A percentile compares a stretch with the other conserved stretches of the same genome.
These are phyloP conservation scores for Rhinopomastus cyanomelas DNA, from an alignment of 2,113 vertebrate genomes.

Conservation along the genomic window DNA sequence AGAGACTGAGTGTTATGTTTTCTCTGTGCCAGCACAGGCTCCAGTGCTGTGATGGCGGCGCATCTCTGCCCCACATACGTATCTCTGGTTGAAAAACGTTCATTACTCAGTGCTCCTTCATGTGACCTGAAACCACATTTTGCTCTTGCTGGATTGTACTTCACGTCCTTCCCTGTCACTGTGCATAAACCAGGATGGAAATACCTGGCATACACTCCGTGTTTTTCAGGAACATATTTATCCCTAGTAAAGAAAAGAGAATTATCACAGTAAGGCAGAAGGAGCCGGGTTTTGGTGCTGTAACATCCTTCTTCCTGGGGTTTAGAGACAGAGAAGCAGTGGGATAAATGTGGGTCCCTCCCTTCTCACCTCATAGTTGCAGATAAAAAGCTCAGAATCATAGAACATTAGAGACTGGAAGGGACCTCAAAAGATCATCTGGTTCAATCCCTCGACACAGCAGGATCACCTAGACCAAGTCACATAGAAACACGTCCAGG, in stretches of 20 bases:
- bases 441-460: no score
- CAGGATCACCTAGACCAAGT: no score
- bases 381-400: no score
- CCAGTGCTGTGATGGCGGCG: background rate
- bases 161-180: background rate
- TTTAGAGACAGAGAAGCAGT: background rate
- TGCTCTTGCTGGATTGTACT: background rate
- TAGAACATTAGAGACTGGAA: no score
- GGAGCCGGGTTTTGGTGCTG: background rate
- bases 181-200: background rate
- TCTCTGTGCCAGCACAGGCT: background rate
- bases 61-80: background rate
- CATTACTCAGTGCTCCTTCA: background rate
- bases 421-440: no score
- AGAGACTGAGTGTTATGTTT: background rate
- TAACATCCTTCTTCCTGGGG: background rate
- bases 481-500: no score
- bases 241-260: background rate
- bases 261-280: background rate
- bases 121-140: background rate
- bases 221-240: conserved; percentile 25
- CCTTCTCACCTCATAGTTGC: no score
- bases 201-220: background rate
- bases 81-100: background rate
- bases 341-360: background rate